Evolutionary conservation across 2,888 invertebrate genomes (phyloP).

Genomic region (Branchipolynoe longqiensis): DNA sequence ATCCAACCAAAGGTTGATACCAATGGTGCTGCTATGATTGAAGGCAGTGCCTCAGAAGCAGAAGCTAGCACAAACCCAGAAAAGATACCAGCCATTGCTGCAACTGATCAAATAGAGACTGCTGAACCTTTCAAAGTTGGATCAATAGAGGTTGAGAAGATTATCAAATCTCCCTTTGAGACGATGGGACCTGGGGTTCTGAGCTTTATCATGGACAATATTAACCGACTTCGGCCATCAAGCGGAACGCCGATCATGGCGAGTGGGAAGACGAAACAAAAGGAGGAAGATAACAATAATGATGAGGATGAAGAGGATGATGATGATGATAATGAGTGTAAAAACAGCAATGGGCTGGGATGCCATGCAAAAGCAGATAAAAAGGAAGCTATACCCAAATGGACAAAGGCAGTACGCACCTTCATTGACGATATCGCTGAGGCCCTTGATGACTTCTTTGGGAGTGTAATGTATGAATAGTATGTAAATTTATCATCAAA

Average conservation of each 20-base stretch:
- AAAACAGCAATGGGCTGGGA: background rate
- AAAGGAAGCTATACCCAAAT: background rate
- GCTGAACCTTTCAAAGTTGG: background rate
- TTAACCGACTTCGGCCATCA: background rate
- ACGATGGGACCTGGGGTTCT: slow-evolving; percentile 31
- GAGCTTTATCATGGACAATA: slow-evolving; percentile 41
- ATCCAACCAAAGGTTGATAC: too few relatives aligned
- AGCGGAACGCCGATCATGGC: background rate
- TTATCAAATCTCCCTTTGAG: slow-evolving; percentile 48
- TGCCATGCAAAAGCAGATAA: background rate
- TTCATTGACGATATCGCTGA: slow-evolving; percentile 44
- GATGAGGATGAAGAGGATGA: slow-evolving; percentile 3
- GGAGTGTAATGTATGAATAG: slow-evolving; percentile 34
- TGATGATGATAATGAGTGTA: slow-evolving; percentile 38
- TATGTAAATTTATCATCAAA: background rate
- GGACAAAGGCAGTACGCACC: slow-evolving; percentile 25
- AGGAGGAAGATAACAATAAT: background rate
- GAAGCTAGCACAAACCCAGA: background rate
- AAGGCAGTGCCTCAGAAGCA: background rate
- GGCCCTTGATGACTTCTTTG: slow-evolving; percentile 44
- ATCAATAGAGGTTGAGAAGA: slow-evolving; percentile 10
- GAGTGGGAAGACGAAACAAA: background rate
- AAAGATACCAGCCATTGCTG: background rate
- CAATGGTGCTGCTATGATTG: background rate
- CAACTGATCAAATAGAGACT: background rate